Base-by-base conservation (phyloP, 2,797 vertebrate species). In the Phaenicophaeus curvirostris region DNA sequence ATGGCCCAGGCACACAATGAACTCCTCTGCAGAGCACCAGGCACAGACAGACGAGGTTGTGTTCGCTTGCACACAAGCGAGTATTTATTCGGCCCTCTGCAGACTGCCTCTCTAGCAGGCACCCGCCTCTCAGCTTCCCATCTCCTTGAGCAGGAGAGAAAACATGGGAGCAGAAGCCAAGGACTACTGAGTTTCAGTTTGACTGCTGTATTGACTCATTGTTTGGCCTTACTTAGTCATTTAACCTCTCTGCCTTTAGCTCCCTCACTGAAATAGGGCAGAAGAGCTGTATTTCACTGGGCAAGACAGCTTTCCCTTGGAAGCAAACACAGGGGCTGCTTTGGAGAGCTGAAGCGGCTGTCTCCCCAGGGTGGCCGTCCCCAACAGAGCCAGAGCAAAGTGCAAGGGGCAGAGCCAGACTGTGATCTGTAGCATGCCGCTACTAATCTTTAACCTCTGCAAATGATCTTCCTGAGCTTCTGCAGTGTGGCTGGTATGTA, bases 31-130 rank as follows among this genome's bases (percentile, higher is more conserved):
- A 30, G 72, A 59, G 55, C 87, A 73, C 42, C 48, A 54, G 85
- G 67, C 73, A 30, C 37, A 39, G 53, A 93, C 94, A 95, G 89
- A 95, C 7, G 46, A 28, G 35, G 87, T 82, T 89, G 85, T 93
- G 94, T 93, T 95, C 74, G 2, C 44, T 23, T 0, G 2, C 59
- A 54, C 80, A 95, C 90, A 96, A 94, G 57, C 5, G 18, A 28
- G 80, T 9, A 59, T 93, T 96, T 91, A 95, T 93, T 91, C 28
- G 0, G 39, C 6, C 23, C 82, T 46, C 87, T 6, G 69, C 85
- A 46, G 54, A n/a, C 79, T 3, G 71, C 5, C 75, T 41, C 74
- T 54, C 59, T 61, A 5, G 3, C 58, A 30, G 86, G 44, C 68
- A 1, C n/a, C 44, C 2, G 46, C 63, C 66, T 73, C 90, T 16